Evolutionary conservation across 2,113 vertebrate genomes (phyloP).

Genomic region (Oophaga pumilio): DNA sequence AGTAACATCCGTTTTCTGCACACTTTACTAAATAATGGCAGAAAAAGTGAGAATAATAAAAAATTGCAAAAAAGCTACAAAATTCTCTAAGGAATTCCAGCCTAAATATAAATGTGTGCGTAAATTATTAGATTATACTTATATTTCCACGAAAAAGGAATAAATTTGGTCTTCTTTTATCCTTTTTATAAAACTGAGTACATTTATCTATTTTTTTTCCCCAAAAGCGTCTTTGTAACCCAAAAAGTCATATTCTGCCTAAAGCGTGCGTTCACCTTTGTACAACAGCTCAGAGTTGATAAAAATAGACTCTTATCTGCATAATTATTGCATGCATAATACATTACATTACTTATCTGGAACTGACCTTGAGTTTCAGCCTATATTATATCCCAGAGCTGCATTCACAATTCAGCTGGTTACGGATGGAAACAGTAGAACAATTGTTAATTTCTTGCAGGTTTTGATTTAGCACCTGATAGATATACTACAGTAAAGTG

Average conservation of each 20-base stretch:
- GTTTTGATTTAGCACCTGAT: no score
- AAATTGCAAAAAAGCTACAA: no score
- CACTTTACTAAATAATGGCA: no score
- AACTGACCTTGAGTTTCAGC: background rate
- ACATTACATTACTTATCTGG: background rate
- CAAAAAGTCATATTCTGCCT: background rate
- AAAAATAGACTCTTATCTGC: background rate
- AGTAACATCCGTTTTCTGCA: no score
- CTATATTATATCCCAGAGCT: background rate
- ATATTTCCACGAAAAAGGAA: background rate
- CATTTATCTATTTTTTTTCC: background rate
- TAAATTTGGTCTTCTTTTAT: background rate
- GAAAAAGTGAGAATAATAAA: no score
- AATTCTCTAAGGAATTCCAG: no score
- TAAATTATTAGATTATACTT: background rate
- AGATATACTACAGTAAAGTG: no score
- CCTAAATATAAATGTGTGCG: no score
- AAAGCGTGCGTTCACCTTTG: background rate
- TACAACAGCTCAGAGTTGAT: background rate
- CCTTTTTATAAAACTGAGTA: background rate
- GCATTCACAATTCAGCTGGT: constrained; percentile 1
- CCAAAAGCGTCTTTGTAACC: background rate
- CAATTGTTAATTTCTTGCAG: no score
- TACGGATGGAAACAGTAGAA: background rate
- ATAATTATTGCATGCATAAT: background rate